Conservation (phyloP, 2,797 vertebrate species). For the Coregonus suidteri region DNA sequence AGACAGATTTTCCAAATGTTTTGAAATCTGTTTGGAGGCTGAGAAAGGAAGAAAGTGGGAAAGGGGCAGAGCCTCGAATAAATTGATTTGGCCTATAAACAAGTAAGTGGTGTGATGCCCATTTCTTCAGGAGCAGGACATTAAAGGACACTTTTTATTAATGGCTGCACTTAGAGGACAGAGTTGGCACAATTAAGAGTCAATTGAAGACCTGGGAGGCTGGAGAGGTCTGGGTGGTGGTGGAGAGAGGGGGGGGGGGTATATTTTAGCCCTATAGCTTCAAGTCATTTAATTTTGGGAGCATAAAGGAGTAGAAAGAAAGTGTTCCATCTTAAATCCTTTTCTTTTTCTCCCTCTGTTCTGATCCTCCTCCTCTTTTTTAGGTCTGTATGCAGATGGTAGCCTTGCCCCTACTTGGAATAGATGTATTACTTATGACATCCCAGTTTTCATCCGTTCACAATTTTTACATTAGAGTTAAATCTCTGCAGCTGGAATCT, state of each 20-base stretch:
- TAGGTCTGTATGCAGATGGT: conserved; percentile 69
- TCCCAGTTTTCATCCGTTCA: conserved; percentile 98
- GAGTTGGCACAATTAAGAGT: conserved; percentile 90
- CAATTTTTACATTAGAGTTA: conserved; percentile 99
- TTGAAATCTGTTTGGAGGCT: conserved; percentile 93
- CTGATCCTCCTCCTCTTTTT: conserved; percentile 14
- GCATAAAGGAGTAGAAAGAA: conserved; percentile 87
- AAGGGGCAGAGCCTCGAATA: conserved; percentile 79
- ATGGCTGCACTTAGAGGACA: conserved; percentile 78
- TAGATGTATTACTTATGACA: conserved; percentile 99
- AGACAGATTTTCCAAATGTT: conserved; percentile 99
- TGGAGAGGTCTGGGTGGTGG: conserved; percentile 32
- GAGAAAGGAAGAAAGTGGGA: conserved; percentile 57
- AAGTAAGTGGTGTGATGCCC: conserved; percentile 81
- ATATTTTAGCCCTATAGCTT: conserved; percentile 86
- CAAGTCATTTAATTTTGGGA: conserved; percentile 91
- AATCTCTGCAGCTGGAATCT: conserved; percentile 99
- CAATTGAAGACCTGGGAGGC: conserved; percentile 86
- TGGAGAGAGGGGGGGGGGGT: conserved; percentile 57
- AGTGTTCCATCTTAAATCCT: conserved; percentile 88
- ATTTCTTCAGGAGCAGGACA: conserved; percentile 85
- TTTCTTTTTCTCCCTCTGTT: conserved; percentile 72
- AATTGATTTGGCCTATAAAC: conserved; percentile 93
- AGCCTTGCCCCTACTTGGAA: conserved; percentile 84
- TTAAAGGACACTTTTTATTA: conserved; percentile 85